These are phyloP conservation scores for Agrotis exclamationis DNA, from an alignment of 2,888 invertebrate genomes.

Conservation along the genomic window DNA sequence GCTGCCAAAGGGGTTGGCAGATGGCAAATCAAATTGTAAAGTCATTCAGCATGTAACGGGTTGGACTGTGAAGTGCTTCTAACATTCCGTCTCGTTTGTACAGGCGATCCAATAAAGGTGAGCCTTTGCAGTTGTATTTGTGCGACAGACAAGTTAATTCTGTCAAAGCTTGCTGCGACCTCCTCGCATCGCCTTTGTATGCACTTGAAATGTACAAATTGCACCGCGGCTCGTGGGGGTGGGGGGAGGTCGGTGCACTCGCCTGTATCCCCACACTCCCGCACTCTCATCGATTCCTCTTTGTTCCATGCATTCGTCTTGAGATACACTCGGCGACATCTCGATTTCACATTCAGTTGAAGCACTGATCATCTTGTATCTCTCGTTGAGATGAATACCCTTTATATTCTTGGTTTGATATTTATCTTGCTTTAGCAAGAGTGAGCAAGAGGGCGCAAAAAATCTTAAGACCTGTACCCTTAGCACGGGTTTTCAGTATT, in stretches of 20 bases:
- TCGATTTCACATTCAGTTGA: constrained; percentile 86
- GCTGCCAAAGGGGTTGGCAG: constrained; percentile 4
- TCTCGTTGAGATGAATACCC: constrained; percentile 27
- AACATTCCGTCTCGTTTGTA: constrained; percentile 75
- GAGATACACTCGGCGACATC: constrained; percentile 86
- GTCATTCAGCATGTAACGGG: constrained; percentile 38
- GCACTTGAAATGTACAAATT: constrained; percentile 91
- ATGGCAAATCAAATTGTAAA: constrained; percentile 35
- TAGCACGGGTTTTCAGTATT: no score
- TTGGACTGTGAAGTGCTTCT: constrained; percentile 62
- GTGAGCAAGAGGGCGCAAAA: no score
- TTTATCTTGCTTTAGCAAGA: background rate
- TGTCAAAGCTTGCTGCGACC: constrained; percentile 90
- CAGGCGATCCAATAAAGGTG: constrained; percentile 86
- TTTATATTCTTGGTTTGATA: background rate
- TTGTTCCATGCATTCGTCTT: constrained; percentile 89
- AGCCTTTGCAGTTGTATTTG: constrained; percentile 81
- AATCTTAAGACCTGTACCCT: no score
- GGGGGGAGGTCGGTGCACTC: constrained; percentile 86
- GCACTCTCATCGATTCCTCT: constrained; percentile 89
- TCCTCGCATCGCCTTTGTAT: constrained; percentile 89
- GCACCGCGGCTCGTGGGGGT: constrained; percentile 86
- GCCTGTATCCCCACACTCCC: constrained; percentile 81
- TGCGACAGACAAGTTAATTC: constrained; percentile 90
- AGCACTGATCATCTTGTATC: constrained; percentile 73